Evolutionary conservation across 2,113 vertebrate genomes (phyloP).

Genomic region (Phycodurus eques): DNA sequence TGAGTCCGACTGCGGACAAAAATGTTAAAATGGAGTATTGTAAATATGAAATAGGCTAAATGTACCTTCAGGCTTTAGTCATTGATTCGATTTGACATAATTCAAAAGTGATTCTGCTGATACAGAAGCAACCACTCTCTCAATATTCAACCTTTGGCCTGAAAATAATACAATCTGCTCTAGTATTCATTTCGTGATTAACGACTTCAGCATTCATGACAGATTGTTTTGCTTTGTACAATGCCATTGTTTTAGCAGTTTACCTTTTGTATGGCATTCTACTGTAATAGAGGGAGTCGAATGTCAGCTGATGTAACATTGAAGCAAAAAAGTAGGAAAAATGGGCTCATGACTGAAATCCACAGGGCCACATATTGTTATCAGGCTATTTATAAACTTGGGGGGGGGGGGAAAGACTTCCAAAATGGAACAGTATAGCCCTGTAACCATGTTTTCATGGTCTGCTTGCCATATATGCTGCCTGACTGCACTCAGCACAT

Average conservation of each 20-base stretch:
- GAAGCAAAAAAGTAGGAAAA: conserved; percentile 18
- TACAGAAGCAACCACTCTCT: conserved; percentile 4
- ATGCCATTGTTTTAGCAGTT: conserved; percentile 27
- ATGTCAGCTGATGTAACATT: conserved; percentile 33
- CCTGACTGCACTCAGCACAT: conserved; percentile 51
- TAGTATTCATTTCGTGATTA: conserved; percentile 25
- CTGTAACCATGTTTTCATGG: conserved; percentile 47
- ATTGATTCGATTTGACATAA: conserved; percentile 9
- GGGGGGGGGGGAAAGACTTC: not conserved
- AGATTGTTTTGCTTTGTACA: conserved; percentile 38
- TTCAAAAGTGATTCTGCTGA: conserved; percentile 30
- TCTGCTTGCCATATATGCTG: conserved; percentile 53
- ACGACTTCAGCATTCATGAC: conserved; percentile 38
- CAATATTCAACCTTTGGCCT: conserved; percentile 38
- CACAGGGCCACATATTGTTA: not conserved
- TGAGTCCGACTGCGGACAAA: too few species aligned
- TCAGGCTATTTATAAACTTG: not conserved
- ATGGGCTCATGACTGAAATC: conserved; percentile 14
- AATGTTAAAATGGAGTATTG: not conserved
- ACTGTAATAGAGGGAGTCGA: conserved; percentile 2
- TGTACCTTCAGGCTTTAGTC: not conserved
- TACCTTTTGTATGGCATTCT: conserved; percentile 31
- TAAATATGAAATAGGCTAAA: conserved; percentile 1
- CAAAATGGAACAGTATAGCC: conserved; percentile 32
- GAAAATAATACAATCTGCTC: conserved; percentile 27